Percentiles rank a stretch among this genome's conserved stretches.
phyloP scores from a whole-genome alignment of 2,888 invertebrate species.

The Megamerina dolium region DNA sequence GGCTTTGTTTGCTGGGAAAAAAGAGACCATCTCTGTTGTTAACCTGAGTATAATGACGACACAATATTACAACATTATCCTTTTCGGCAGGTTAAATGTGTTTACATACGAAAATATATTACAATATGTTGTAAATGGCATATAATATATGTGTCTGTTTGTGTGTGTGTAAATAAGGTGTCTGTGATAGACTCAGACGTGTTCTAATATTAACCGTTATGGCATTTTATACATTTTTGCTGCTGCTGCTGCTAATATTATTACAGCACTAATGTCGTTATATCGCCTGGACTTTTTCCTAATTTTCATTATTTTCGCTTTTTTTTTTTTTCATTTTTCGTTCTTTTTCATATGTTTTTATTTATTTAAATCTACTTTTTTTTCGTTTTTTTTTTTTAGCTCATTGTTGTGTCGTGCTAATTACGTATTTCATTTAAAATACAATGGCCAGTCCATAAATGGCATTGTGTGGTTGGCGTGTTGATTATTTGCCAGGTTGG shows the following conservation, averaged over 20 bases:
- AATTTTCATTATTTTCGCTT: slow-evolving; percentile 10
- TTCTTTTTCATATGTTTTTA: not conserved
- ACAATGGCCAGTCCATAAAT: not conserved
- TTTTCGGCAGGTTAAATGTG: no score
- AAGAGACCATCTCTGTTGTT: no score
- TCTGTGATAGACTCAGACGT: no score
- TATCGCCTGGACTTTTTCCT: not conserved
- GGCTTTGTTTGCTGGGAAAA: no score
- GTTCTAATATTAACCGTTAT: slow-evolving; percentile 11
- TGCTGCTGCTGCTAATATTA: not conserved
- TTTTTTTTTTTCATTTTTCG: not conserved
- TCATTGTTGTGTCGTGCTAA: not conserved
- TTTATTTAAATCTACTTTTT: not conserved
- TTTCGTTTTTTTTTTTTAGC: not conserved
- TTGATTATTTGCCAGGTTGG: no score
- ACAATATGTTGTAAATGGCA: no score
- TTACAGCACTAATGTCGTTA: not conserved
- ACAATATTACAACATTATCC: no score
- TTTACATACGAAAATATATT: no score
- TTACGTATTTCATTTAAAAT: not conserved
- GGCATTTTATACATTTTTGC: not conserved
- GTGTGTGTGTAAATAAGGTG: no score
- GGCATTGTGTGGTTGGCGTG: no score
- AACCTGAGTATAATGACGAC: no score
- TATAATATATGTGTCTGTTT: no score